Conservation (phyloP, 2,888 invertebrate species). For the Drosophila ustulata region DNA sequence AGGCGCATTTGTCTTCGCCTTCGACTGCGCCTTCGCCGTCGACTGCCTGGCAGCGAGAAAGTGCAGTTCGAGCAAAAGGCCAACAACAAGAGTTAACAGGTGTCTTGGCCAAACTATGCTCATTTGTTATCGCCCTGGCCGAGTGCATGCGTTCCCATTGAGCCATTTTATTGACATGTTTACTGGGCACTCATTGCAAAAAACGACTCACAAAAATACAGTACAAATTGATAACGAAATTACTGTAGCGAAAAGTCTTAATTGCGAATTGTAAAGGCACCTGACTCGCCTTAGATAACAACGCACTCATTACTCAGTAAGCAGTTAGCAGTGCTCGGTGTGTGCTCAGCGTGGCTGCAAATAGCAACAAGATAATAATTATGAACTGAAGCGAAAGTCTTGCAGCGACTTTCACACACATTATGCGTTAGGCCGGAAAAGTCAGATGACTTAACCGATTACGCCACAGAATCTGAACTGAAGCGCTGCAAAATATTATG, state of each 20-base stretch:
- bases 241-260: constrained; percentile 17
- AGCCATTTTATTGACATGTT: constrained; percentile 52
- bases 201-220: constrained; percentile 1
- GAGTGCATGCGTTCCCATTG: constrained; percentile 36
- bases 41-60: constrained; percentile 24
- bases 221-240: constrained; percentile 41
- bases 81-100: constrained; percentile 34
- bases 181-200: constrained; percentile 28
- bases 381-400: constrained; percentile 39
- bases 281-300: constrained; percentile 44
- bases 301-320: not conserved
- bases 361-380: constrained; percentile 4
- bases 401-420: constrained; percentile 24
- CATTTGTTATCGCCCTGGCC: constrained; percentile 21
- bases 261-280: not conserved
- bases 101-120: constrained; percentile 15
- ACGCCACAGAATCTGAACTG: constrained; percentile 15
- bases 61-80: constrained; percentile 25
- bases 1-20: constrained; percentile 51
- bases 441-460: constrained; percentile 23
- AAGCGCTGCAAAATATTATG: not conserved
- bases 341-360: constrained; percentile 24
- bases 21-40: constrained; percentile 27
- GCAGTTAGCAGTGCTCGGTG: not conserved
- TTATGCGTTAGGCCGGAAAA: constrained; percentile 48